These are phyloP conservation scores for Lucifuga dentata DNA, from an alignment of 2,113 vertebrate species.

Conservation along the genomic window DNA sequence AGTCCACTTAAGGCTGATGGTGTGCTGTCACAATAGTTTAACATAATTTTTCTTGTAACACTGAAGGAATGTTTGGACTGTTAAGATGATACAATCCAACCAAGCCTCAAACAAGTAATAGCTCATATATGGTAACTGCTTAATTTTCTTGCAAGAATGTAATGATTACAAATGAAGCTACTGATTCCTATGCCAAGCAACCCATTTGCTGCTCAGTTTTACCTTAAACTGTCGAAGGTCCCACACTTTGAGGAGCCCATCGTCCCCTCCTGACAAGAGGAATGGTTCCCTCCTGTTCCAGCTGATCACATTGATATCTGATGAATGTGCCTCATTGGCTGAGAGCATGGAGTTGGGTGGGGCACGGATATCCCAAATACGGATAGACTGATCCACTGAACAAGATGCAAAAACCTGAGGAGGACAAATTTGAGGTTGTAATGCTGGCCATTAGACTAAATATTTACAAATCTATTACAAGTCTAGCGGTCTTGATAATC, in stretches of 20 bases:
- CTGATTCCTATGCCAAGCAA: too few relatives aligned
- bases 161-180: not conserved
- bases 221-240: constrained; percentile 93
- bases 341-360: constrained; percentile 91
- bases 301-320: constrained; percentile 91
- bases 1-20: not conserved
- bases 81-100: not conserved
- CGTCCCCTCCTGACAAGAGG: constrained; percentile 90
- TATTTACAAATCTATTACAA: constrained; percentile 5
- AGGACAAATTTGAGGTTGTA: not conserved
- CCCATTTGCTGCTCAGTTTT: not conserved
- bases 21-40: constrained; percentile 3
- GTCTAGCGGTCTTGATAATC: not conserved
- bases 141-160: not conserved
- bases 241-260: constrained; percentile 90
- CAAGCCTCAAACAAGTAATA: not conserved
- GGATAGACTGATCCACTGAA: constrained; percentile 88
- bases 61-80: not conserved
- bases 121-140: not conserved
- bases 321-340: constrained; percentile 82
- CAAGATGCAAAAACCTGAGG: constrained; percentile 92
- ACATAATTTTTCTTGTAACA: not conserved
- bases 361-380: constrained; percentile 90
- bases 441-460: not conserved
- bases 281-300: constrained; percentile 92